phyloP scores from a whole-genome alignment of 2,888 invertebrate species.

The Caenorhabditis zanzibari region DNA sequence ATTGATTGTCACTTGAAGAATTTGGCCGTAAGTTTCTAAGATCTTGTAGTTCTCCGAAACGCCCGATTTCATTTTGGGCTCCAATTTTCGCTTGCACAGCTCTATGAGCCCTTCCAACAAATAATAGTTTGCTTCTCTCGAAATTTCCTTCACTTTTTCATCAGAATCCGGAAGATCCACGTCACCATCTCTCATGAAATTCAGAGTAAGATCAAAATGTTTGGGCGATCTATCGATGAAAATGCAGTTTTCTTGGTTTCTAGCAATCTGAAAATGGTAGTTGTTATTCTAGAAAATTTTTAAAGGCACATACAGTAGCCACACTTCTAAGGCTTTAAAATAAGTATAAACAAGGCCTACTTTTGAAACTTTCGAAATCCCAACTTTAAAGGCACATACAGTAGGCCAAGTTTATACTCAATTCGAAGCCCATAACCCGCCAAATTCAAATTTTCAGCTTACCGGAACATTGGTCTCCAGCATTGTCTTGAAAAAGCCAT shows the following conservation, averaged over 20 bases:
- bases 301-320: too few species aligned
- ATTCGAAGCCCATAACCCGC: too few species aligned
- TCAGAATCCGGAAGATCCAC: conserved; percentile 92
- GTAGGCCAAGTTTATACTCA: too few species aligned
- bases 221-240: conserved; percentile 97
- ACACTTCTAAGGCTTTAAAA: too few species aligned
- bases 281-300: too few species aligned
- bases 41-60: too few species aligned
- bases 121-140: conserved; percentile 96
- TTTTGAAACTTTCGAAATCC: too few species aligned
- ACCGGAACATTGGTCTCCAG: too few species aligned
- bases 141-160: conserved; percentile 92
- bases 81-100: not conserved
- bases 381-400: too few species aligned
- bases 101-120: not conserved
- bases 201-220: conserved; percentile 96
- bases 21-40: not conserved
- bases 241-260: conserved; percentile 86
- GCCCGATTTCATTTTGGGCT: not conserved
- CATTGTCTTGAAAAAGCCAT: too few species aligned
- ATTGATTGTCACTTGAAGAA: not conserved
- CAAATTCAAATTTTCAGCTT: too few species aligned
- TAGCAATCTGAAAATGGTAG: not conserved
- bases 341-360: too few species aligned
- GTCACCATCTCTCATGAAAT: conserved; percentile 95